Conservation (phyloP, 2,113 vertebrate genomes). For the Gymnogyps californianus region DNA sequence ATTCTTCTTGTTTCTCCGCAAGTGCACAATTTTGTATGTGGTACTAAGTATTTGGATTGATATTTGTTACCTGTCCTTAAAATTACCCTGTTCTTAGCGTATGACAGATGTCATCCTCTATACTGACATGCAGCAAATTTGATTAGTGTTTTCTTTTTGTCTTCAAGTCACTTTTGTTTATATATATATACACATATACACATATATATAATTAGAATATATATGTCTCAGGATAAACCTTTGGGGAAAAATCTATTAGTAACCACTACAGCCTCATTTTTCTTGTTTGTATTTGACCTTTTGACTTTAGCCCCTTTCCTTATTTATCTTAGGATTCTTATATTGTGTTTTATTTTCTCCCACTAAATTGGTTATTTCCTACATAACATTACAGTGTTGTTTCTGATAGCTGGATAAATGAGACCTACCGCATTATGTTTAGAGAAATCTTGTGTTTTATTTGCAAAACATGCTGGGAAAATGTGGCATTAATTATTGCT, state of each 20-base stretch:
- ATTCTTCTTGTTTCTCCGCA: background rate
- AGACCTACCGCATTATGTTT: background rate
- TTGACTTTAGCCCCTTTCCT: background rate
- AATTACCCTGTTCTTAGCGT: background rate
- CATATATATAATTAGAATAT: background rate
- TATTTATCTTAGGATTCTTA: background rate
- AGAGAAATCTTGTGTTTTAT: conserved; percentile 15
- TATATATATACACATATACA: background rate
- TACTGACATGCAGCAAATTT: background rate
- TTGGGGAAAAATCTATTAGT: background rate
- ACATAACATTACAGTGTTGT: background rate
- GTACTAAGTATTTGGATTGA: background rate
- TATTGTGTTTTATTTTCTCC: background rate
- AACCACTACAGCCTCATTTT: background rate
- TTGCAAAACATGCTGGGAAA: background rate
- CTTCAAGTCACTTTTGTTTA: background rate
- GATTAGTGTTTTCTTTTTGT: background rate
- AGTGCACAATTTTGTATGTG: background rate
- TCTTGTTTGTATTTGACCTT: background rate
- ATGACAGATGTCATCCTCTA: background rate
- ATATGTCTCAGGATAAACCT: background rate
- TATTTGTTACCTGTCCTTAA: background rate
- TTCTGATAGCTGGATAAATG: background rate
- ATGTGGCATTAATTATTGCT: conserved; percentile 8
- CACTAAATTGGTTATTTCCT: conserved; percentile 21